Percentiles rank a stretch among this genome's conserved stretches.
These are phyloP conservation scores for Schizothorax lantsangensis DNA, from an alignment of 2,797 vertebrate species.

Conservation along the genomic window DNA sequence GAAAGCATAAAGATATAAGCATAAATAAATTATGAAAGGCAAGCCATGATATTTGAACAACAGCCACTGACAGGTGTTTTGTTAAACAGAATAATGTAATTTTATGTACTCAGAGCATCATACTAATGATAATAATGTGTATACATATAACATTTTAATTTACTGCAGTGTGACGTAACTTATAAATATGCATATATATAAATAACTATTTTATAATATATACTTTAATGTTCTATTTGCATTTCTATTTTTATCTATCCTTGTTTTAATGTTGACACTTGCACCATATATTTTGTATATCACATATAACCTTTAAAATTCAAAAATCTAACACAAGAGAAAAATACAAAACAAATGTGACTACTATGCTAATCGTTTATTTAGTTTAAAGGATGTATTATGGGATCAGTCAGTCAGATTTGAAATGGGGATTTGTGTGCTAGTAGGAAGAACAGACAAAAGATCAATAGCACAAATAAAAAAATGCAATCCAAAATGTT, in stretches of 20 bases:
- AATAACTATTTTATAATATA: not conserved
- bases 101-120: not conserved
- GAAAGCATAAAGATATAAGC: not conserved
- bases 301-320: not conserved
- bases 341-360: not conserved
- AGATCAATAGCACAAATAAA: not conserved
- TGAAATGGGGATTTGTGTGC: not conserved
- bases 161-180: not conserved
- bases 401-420: not conserved
- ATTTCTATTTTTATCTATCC: not conserved
- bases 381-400: constrained; percentile 3
- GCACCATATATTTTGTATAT: not conserved
- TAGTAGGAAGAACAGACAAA: not conserved
- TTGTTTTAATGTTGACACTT: not conserved
- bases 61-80: not conserved
- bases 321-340: not conserved
- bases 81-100: not conserved
- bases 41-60: not conserved
- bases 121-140: not conserved
- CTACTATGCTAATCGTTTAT: not conserved
- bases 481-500: not conserved
- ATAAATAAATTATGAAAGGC: not conserved
- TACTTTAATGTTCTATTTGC: not conserved
- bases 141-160: not conserved
- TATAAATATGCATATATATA: not conserved